Percentiles rank a stretch among this genome's conserved stretches.
Evolutionary conservation across 2,113 vertebrate genomes (phyloP).

Genomic region (Xenopus borealis): DNA sequence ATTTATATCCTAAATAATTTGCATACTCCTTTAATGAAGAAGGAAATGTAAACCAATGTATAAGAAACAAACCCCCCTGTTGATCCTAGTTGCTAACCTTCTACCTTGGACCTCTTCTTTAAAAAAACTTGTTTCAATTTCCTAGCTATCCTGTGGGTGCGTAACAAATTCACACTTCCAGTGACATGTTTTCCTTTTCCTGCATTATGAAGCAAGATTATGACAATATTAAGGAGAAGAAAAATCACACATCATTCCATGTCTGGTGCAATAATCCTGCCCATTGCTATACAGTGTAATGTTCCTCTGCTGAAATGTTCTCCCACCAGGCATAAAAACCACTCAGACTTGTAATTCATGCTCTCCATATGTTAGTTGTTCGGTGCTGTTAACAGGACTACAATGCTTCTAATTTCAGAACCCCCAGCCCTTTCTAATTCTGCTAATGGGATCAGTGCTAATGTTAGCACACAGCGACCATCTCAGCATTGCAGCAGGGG

Average conservation of each 20-base stretch:
- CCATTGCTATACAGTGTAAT: background rate
- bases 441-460: background rate
- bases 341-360: background rate
- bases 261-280: background rate
- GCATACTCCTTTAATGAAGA: too few relatives aligned
- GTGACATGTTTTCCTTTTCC: too few relatives aligned
- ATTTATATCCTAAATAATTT: too few relatives aligned
- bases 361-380: conserved; percentile 1
- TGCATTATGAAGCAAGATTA: too few relatives aligned
- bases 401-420: background rate
- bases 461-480: background rate
- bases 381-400: background rate
- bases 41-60: too few relatives aligned
- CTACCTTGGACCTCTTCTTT: too few relatives aligned
- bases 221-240: too few relatives aligned
- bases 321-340: background rate
- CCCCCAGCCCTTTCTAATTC: background rate
- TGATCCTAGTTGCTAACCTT: too few relatives aligned
- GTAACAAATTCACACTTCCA: too few relatives aligned
- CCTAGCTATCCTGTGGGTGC: too few relatives aligned
- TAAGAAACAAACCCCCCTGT: too few relatives aligned
- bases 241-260: background rate
- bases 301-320: background rate
- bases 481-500: background rate
- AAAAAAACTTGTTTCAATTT: too few relatives aligned